Evolutionary conservation across 2,888 invertebrate species (phyloP), one percentile per base, ranked within the genome.

Genomic region (Tetropium fuscum): DNA sequence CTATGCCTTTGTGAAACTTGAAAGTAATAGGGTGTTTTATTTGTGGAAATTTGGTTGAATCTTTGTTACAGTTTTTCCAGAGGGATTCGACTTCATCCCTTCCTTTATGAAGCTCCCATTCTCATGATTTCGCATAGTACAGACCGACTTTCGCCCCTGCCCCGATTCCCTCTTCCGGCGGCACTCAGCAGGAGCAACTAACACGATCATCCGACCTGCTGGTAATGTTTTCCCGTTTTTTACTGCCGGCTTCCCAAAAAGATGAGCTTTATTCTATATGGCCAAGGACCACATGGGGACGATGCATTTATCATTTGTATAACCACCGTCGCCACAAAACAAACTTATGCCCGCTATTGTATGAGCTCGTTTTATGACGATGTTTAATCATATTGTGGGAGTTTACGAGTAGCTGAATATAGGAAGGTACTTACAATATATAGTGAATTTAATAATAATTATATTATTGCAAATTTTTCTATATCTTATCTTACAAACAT

Each of bases 121-220:
- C 41, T 22, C 22, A 22, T 22, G 20, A 34, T 58, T 62, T 51
- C 57, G 41, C 27, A 36, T 54, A 22, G 43, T 57, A 47, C 47
- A 53, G 58, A 54, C 57, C 63, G 56, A 61, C 63, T 60, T 68
- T 65, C 51, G 36, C 64, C 60, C 59, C 56, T 40, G 13, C 40
- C 25, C 53, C 47, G 38, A 32, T 32, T 53, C 58, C 60, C 54
- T 71, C 72, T 77, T 78, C 78, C 78, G 78, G 77, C 70, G 72
- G 72, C 73, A 74, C 75, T 75, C 77, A 77, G 74, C 78, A 73
- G 77, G 75, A 78, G 77, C 74, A 74, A 73, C 81, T 81, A 81
- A 80, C 81, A 74, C 78, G 80, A 81, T 81, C 80, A 80, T 78
- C 77, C 80, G 80, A 81, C 80, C 81, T 80, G 79, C 80, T 78